phyloP scores from a whole-genome alignment of 2,888 invertebrate genomes.

The Eledona agricola region DNA sequence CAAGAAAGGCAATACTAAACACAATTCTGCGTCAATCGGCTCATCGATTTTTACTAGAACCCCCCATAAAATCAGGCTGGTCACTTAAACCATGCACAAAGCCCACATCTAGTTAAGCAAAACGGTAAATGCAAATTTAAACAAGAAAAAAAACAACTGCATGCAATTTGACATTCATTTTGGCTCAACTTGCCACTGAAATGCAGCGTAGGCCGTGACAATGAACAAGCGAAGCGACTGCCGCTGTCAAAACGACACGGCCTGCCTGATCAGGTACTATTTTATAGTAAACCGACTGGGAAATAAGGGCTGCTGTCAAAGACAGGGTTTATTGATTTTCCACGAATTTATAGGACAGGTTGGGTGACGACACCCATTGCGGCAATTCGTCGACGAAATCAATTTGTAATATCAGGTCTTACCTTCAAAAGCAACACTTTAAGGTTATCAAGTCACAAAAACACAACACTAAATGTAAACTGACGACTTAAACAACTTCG shows the following conservation, averaged over 20 bases:
- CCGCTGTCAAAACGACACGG: too few species aligned
- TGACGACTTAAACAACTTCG: constrained; percentile 2
- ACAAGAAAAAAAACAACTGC: neutral
- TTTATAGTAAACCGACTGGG: too few species aligned
- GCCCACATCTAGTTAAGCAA: constrained; percentile 21
- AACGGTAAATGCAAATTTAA: constrained; percentile 4
- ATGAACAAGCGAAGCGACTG: too few species aligned
- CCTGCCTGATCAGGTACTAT: too few species aligned
- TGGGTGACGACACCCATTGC: constrained; percentile 8
- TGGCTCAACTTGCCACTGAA: constrained; percentile 9
- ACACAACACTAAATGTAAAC: constrained; percentile 36
- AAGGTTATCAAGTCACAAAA: constrained; percentile 9
- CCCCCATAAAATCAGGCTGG: constrained; percentile 14
- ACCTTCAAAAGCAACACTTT: constrained; percentile 18
- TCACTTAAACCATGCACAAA: constrained; percentile 21
- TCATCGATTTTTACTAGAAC: constrained; percentile 9
- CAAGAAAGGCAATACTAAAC: neutral
- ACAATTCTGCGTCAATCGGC: constrained; percentile 9
- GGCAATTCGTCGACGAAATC: neutral
- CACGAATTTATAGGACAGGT: constrained; percentile 14
- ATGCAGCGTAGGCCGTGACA: constrained; percentile 10
- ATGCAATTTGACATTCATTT: constrained; percentile 17
- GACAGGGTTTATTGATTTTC: constrained; percentile 25
- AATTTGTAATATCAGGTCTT: constrained; percentile 2
- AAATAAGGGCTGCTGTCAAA: constrained; percentile 20